Conservation (phyloP, 2,797 vertebrate genomes). For the Characodon lateralis region DNA sequence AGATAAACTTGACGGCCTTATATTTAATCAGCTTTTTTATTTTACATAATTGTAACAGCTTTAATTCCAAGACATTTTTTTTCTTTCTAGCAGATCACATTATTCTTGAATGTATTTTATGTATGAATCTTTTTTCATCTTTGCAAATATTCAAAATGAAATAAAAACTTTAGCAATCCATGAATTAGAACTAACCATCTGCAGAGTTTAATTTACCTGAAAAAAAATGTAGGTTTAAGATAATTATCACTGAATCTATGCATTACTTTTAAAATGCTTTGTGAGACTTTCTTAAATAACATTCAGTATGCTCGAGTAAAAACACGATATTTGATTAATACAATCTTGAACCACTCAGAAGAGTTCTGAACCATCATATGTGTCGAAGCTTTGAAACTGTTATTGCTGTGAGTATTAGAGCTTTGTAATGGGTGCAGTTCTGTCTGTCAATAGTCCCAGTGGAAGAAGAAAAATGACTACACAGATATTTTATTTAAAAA, state of each 20-base stretch:
- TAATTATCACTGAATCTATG: neutral
- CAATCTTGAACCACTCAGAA: neutral
- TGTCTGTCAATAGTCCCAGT: neutral
- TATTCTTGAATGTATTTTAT: neutral
- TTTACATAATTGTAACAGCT: neutral
- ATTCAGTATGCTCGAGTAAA: neutral
- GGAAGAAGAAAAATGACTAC: conserved; percentile 11
- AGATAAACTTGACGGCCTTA: neutral
- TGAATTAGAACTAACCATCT: neutral
- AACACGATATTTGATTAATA: conserved; percentile 16
- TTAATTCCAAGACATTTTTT: neutral
- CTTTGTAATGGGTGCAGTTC: neutral
- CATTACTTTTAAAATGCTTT: neutral
- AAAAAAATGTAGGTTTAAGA: neutral
- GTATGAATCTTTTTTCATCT: neutral
- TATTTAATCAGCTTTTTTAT: neutral
- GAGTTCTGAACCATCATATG: conserved; percentile 1
- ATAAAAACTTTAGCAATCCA: too few species aligned
- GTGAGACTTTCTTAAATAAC: neutral
- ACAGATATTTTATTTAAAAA: neutral
- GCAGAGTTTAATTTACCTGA: neutral
- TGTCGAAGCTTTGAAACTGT: conserved; percentile 16
- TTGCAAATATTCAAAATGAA: neutral
- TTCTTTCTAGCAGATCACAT: neutral
- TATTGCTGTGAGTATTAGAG: neutral